Evolutionary conservation across 2,888 invertebrate genomes (phyloP).

Genomic region (Dysmachus trigonus): DNA sequence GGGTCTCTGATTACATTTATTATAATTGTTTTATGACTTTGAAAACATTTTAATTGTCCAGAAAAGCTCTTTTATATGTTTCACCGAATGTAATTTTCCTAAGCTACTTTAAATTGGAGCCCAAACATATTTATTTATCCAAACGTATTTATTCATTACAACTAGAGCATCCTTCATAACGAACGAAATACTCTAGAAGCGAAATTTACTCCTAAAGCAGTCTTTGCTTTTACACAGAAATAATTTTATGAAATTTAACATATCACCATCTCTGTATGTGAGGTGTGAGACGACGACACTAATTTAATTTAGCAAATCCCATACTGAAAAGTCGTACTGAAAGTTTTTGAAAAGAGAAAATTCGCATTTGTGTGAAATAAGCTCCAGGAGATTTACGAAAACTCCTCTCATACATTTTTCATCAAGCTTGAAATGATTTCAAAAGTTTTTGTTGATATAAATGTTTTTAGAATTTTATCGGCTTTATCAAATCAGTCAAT

Average conservation of each 20-base stretch:
- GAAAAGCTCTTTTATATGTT: not conserved
- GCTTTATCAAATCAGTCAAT: not conserved
- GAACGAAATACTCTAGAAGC: not conserved
- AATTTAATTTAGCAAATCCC: not conserved
- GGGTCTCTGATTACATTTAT: not conserved
- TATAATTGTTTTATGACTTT: not conserved
- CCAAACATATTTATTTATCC: not conserved
- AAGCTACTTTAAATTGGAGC: too few relatives aligned
- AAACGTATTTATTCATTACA: not conserved
- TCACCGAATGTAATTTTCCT: not conserved
- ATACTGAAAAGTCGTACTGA: not conserved
- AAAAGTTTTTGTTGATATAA: not conserved
- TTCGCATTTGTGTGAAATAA: not conserved
- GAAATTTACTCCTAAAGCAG: not conserved
- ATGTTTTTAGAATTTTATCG: not conserved
- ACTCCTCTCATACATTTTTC: not conserved
- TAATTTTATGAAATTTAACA: not conserved
- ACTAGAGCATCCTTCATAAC: not conserved
- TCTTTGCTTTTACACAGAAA: not conserved
- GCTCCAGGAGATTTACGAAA: not conserved
- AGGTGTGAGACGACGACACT: not conserved
- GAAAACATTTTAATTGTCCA: not conserved
- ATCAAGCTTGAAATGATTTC: not conserved
- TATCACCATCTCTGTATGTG: not conserved
- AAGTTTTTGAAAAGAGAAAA: not conserved